Percentiles rank a stretch among this genome's conserved stretches.
Conservation (phyloP, 2,888 invertebrate genomes). For the Dasysyrphus tricinctus region DNA sequence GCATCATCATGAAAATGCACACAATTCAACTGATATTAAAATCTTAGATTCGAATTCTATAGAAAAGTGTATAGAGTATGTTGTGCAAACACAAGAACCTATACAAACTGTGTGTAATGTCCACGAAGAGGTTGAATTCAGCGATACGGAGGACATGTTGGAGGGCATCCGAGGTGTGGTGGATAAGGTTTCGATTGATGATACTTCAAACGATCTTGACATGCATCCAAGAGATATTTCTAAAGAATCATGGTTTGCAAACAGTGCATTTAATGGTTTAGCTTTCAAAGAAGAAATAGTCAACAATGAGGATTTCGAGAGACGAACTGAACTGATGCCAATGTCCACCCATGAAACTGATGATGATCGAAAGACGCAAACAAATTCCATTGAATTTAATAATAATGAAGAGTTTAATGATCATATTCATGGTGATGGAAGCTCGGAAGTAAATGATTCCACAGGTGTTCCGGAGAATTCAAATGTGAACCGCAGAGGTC, state of each 20-base stretch:
- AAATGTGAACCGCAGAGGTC: constrained; percentile 49
- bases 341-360: background rate
- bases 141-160: constrained; percentile 93
- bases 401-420: constrained; percentile 19
- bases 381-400: constrained; percentile 21
- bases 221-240: constrained; percentile 77
- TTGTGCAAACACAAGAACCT: constrained; percentile 51
- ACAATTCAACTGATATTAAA: constrained; percentile 72
- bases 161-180: constrained; percentile 92
- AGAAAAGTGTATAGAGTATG: constrained; percentile 63
- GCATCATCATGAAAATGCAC: constrained; percentile 50
- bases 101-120: constrained; percentile 57
- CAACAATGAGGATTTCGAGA: constrained; percentile 33
- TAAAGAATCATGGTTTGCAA: constrained; percentile 68
- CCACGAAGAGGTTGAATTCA: constrained; percentile 87
- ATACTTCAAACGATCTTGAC: constrained; percentile 82
- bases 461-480: background rate
- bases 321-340: constrained; percentile 29
- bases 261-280: constrained; percentile 69
- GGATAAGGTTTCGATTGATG: constrained; percentile 84
- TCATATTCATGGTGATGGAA: background rate
- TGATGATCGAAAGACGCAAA: constrained; percentile 14
- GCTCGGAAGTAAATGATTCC: constrained; percentile 41
- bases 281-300: constrained; percentile 59
- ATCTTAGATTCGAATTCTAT: constrained; percentile 62